Evolutionary conservation across 2,797 vertebrate genomes (phyloP).

Genomic region (Crax fasciolata): DNA sequence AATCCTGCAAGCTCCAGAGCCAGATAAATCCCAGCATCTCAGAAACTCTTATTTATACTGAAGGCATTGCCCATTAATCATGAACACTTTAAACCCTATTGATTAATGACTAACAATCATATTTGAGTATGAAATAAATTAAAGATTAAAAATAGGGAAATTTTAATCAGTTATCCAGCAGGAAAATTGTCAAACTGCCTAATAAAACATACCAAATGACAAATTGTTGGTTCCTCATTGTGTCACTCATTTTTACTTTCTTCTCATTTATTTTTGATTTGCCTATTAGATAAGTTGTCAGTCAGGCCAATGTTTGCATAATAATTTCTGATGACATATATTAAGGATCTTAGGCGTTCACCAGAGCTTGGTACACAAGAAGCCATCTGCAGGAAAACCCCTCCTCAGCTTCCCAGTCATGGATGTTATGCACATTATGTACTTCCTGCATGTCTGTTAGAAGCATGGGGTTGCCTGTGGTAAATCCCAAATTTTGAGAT

Average conservation of each 20-base stretch:
- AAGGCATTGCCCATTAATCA: slow-evolving; percentile 44
- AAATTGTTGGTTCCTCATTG: slow-evolving; percentile 24
- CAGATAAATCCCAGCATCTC: slow-evolving; percentile 16
- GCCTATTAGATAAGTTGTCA: neutral
- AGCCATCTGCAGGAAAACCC: slow-evolving; percentile 15
- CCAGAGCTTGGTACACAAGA: neutral
- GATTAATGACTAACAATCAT: slow-evolving; percentile 50
- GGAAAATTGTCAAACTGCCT: slow-evolving; percentile 47
- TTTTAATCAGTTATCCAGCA: slow-evolving; percentile 28
- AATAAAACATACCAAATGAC: slow-evolving; percentile 30
- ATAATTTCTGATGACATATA: neutral
- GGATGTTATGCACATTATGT: accelerated
- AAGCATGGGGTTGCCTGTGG: neutral
- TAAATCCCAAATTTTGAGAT: neutral
- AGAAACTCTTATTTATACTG: slow-evolving; percentile 30
- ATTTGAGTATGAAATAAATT: slow-evolving; percentile 49
- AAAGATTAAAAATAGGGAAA: slow-evolving; percentile 54
- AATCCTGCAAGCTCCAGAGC: neutral
- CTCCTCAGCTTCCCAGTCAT: neutral
- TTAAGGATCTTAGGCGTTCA: neutral
- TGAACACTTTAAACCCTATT: slow-evolving; percentile 19
- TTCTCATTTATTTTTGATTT: slow-evolving; percentile 30
- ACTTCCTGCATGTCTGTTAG: neutral
- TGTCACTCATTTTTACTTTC: neutral
- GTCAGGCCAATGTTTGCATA: neutral